phyloP scores from a whole-genome alignment of 2,113 vertebrate genomes.

The Podarcis raffonei region DNA sequence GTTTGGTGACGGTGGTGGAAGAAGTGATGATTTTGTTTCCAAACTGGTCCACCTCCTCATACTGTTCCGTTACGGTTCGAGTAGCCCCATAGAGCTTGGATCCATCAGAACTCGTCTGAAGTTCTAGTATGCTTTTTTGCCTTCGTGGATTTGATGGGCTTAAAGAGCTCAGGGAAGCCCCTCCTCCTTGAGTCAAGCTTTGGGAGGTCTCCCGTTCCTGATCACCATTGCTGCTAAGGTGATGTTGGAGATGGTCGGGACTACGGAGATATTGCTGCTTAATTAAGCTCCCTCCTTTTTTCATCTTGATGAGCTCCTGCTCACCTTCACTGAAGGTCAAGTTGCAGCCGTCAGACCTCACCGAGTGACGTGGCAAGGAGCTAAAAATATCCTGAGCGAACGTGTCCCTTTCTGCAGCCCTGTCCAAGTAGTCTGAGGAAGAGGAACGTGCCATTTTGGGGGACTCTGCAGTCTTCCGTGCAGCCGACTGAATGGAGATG shows the following conservation, averaged over 20 bases:
- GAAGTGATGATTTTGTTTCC: conserved; percentile 83
- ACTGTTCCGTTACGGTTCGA: conserved; percentile 80
- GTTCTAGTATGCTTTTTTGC: conserved; percentile 82
- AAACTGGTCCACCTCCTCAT: conserved; percentile 78
- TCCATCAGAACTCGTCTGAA: conserved; percentile 74
- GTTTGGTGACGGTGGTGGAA: conserved; percentile 79
- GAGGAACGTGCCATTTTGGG: conserved; percentile 30
- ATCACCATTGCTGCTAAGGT: not conserved
- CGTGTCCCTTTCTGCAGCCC: conserved; percentile 46
- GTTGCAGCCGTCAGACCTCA: conserved; percentile 11
- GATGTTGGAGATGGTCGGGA: not conserved
- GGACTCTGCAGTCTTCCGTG: conserved; percentile 74
- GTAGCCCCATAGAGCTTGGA: conserved; percentile 75
- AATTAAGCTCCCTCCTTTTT: conserved; percentile 30
- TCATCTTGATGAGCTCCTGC: conserved; percentile 36
- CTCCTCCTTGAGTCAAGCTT: conserved; percentile 50
- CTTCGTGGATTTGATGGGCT: conserved; percentile 64
- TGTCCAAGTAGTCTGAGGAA: conserved; percentile 31
- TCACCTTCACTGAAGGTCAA: conserved; percentile 9
- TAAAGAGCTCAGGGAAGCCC: conserved; percentile 37
- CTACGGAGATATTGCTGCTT: conserved; percentile 43
- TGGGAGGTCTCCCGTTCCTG: conserved; percentile 54
- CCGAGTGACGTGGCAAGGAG: conserved; percentile 38
- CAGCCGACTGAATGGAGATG: conserved; percentile 86
- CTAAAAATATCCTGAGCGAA: conserved; percentile 47